A percentile compares a stretch with the other conserved stretches of the same genome.
Conservation (phyloP, 1,140 invertebrate species). For the Archegozetes longisetosus region DNA sequence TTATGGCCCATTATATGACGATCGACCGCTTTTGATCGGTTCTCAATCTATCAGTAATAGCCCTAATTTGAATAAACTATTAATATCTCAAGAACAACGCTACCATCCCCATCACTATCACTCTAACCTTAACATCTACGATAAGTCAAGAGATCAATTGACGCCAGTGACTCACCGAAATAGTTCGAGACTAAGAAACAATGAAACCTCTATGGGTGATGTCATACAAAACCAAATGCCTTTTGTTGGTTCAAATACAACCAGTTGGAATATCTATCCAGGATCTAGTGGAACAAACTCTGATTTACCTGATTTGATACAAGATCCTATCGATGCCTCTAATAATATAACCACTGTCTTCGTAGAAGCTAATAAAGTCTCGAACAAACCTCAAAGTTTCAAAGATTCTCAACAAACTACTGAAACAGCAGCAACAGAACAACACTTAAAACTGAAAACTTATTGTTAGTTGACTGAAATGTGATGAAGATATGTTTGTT, state of each 20-base stretch:
- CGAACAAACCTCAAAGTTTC: background rate
- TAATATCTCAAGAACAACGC: background rate
- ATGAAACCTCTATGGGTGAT: background rate
- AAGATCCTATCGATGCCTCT: background rate
- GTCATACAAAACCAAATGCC: background rate
- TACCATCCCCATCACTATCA: background rate
- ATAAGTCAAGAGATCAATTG: background rate
- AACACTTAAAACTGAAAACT: background rate
- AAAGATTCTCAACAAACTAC: background rate
- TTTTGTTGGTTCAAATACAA: background rate
- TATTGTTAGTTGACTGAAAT: background rate
- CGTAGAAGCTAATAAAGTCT: background rate
- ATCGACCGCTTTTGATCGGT: constrained; percentile 6
- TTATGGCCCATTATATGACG: constrained; percentile 6
- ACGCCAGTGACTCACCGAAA: background rate
- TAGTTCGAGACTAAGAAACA: background rate
- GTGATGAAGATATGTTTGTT: too few relatives aligned
- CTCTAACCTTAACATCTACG: constrained; percentile 9
- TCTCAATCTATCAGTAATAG: background rate
- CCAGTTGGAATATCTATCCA: background rate
- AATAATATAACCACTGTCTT: background rate
- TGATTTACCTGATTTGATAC: background rate
- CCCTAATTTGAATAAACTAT: background rate
- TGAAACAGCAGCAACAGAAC: background rate
- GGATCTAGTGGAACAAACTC: background rate